Conservation (phyloP, 2,113 vertebrate species). For the Xiphias gladius region DNA sequence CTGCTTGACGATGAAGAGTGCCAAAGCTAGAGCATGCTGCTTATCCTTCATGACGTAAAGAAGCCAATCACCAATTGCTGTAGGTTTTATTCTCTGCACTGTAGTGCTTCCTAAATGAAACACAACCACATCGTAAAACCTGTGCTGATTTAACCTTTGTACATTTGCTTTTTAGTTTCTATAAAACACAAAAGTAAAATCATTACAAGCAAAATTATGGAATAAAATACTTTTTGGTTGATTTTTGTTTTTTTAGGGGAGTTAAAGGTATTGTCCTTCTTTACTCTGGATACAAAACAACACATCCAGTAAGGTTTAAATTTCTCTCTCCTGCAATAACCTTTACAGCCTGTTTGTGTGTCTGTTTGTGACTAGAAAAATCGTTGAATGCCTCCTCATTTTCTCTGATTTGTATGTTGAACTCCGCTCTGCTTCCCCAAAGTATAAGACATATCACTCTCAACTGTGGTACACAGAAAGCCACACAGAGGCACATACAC, state of each 20-base stretch:
- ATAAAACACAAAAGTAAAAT: not conserved
- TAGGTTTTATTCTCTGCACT: no score
- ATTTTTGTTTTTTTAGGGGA: not conserved
- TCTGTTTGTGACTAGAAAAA: not conserved
- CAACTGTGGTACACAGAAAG: conserved; percentile 23
- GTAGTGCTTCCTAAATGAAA: not conserved
- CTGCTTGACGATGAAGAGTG: not conserved
- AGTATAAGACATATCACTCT: conserved; percentile 33
- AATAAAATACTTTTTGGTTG: no score
- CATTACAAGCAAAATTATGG: not conserved
- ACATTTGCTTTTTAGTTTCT: not conserved
- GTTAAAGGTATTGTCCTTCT: not conserved
- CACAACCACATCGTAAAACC: not conserved
- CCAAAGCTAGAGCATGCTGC: not conserved
- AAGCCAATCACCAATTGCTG: not conserved
- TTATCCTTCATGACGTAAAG: not conserved
- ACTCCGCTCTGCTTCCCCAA: conserved; percentile 8
- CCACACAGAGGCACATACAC: not conserved
- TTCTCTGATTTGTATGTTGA: conserved; percentile 1
- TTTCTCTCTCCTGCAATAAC: not conserved
- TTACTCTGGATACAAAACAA: not conserved
- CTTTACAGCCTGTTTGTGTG: not conserved
- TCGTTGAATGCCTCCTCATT: conserved; percentile 1
- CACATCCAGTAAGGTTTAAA: not conserved
- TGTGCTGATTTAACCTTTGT: not conserved